Base-by-base conservation (phyloP, 2,797 vertebrate species). In the Myotis myotis region DNA sequence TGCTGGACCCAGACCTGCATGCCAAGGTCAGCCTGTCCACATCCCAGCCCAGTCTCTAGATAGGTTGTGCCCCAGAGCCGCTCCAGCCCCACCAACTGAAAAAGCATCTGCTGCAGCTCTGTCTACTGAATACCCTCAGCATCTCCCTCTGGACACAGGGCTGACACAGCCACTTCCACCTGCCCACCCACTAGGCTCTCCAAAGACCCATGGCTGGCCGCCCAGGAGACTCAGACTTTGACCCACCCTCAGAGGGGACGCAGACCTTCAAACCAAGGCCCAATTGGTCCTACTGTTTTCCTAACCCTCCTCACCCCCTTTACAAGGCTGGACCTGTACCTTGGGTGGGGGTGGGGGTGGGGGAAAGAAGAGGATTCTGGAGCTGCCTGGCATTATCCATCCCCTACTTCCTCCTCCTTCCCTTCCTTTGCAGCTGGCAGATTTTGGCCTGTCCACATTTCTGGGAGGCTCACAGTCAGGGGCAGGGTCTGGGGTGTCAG, bases 1-100 rank as follows among this genome's bases (percentile, higher is more conserved):
- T 99, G 11, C 93, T 99, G 16, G 98, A 99, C 22, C 96, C 97
- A 47, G 98, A 98, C 66, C 98, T 99, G 79, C 99, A 99, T 0
- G 93, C 98, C 91, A 99, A 99, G 99, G 99, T 99, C 84, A 98
- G 98, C 38, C 4, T 33, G n/a, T 2, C 36, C 47, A 19, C 2
- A 30, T 17, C 41, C 47, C 20, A 84, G 44, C 33, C 49, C 49
- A 83, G 30, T 13, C 41, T 62, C 68, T 23, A 20, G 17, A 76
- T 38, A 53, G 53, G 2, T 6, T 30, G 23, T 15, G 22, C 30
- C 25, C 64, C 60, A 30, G 49, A 81, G 51, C 74, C 41, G 23
- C 60, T 44, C 12, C 47, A 68, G 11, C 51, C 15, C 80, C 22
- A 30, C 3, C 44, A 22, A 16, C 4, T 2, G 17, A 74, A 51